phyloP scores from a whole-genome alignment of 1,140 invertebrate genomes.

The Caenorhabditis elegans region WBcel235 BX284603.4:7816001-7816500 shows the following conservation, averaged over 20 bases:
- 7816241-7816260: conserved; percentile 29
- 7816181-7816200: conserved; percentile 49
- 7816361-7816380: too few species aligned
- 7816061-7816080: conserved; percentile 54
- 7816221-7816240: conserved; percentile 45
- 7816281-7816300: neutral
- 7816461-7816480: too few species aligned
- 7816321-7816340: neutral
- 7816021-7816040: conserved; percentile 70
- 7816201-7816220: conserved; percentile 45
- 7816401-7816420: too few species aligned
- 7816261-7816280: conserved; percentile 42
- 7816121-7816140: conserved; percentile 60
- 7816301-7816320: neutral
- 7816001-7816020: conserved; percentile 67
- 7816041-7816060: conserved; percentile 57
- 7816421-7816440: too few species aligned
- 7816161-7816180: conserved; percentile 62
- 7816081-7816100: conserved; percentile 59
- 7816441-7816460: too few species aligned
- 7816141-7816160: conserved; percentile 61
- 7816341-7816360: neutral
- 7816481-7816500: too few species aligned
- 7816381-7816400: too few species aligned
- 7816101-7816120: conserved; percentile 55